Conservation (phyloP, 2,113 vertebrate species). For the Brachyistius frenatus region DNA sequence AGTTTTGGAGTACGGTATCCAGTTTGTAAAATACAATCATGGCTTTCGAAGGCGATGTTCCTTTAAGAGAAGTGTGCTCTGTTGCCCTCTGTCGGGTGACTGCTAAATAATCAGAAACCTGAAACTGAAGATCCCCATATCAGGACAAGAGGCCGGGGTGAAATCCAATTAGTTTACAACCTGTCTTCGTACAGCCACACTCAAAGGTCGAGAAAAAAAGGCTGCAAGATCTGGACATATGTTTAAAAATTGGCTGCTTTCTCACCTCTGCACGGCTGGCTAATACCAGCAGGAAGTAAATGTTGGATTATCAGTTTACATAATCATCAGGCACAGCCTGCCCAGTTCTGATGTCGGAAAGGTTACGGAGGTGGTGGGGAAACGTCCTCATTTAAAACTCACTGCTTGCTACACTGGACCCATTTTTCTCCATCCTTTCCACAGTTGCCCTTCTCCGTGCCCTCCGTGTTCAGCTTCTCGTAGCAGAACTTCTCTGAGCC, state of each 20-base stretch:
- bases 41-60: not conserved
- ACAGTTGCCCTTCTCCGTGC: constrained; percentile 97
- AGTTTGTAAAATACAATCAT: constrained; percentile 5
- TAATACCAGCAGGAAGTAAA: not conserved
- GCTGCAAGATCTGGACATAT: not conserved
- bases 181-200: not conserved
- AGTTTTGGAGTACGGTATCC: not conserved
- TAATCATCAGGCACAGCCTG: not conserved
- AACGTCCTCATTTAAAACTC: constrained; percentile 73
- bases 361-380: too few species aligned
- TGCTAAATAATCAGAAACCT: constrained; percentile 9
- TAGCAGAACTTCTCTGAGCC: constrained; percentile 98
- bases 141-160: not conserved
- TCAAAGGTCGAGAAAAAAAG: not conserved
- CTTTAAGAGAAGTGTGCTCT: constrained; percentile 3
- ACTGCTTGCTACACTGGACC: constrained; percentile 99
- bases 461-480: constrained; percentile 98
- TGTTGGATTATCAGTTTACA: not conserved
- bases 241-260: not conserved
- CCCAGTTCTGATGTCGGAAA: too few species aligned
- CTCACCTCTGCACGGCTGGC: not conserved
- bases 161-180: not conserved
- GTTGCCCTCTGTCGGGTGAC: constrained; percentile 16
- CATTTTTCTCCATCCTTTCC: constrained; percentile 94
- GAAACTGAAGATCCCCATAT: not conserved